phyloP scores from a whole-genome alignment of 2,113 vertebrate genomes.

The Urocynchramus pylzowi region DNA sequence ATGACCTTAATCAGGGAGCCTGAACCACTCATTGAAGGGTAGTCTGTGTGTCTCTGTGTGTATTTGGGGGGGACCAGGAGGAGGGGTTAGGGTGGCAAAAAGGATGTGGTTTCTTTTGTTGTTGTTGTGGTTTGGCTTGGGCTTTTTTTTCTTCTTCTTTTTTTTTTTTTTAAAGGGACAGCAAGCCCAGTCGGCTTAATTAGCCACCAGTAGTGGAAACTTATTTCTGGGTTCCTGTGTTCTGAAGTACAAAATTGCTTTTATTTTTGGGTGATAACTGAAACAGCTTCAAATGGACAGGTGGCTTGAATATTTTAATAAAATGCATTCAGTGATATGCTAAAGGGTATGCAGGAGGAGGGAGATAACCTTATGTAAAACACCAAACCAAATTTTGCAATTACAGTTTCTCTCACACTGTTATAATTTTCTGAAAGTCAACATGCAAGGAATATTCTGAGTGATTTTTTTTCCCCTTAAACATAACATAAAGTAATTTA shows the following conservation, averaged over 20 bases:
- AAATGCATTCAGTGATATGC: slow-evolving; percentile 25
- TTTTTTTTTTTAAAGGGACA: not conserved
- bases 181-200: not conserved
- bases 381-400: slow-evolving; percentile 45
- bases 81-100: slow-evolving; percentile 18
- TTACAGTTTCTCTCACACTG: slow-evolving; percentile 32
- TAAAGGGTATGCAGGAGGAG: slow-evolving; percentile 47
- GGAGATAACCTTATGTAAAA: slow-evolving; percentile 42
- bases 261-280: slow-evolving; percentile 43
- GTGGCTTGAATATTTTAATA: slow-evolving; percentile 44
- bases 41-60: slow-evolving; percentile 45
- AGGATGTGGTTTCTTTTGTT: slow-evolving; percentile 57
- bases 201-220: slow-evolving; percentile 9
- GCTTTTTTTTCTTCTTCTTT: not conserved
- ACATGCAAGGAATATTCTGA: not conserved
- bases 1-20: slow-evolving; percentile 89
- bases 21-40: slow-evolving; percentile 67
- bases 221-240: slow-evolving; percentile 2
- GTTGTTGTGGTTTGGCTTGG: slow-evolving; percentile 23
- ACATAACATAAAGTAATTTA: not conserved
- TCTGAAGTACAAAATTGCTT: slow-evolving; percentile 16
- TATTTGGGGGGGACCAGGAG: not conserved
- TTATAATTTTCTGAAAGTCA: slow-evolving; percentile 37
- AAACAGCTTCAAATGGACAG: slow-evolving; percentile 21
- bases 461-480: not conserved